Base-by-base conservation (phyloP, 2,888 invertebrate genomes). In the Mechanitis messenoides region DNA sequence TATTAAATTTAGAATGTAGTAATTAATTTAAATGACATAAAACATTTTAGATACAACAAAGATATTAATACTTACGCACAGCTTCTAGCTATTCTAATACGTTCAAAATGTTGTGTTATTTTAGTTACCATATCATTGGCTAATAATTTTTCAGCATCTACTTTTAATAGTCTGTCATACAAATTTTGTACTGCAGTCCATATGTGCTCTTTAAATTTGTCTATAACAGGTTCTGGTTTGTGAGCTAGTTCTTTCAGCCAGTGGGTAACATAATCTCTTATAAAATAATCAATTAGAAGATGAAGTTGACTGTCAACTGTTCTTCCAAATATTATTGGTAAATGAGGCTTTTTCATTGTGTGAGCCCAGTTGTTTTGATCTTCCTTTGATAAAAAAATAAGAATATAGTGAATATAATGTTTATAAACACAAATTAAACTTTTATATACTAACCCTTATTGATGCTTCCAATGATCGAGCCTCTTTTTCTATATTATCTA, bases 281-380 rank as follows among this genome's bases (percentile, higher is more conserved):
- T 89, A 46, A 94, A 87, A 79, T 95, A 92, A 79, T 97, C 96
- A 69, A 97, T 91, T 50, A 97, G 90, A 78, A 96, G 94, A 74
- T 96, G 95, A 35, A 97, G 82, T 68, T 96, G 93, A 72, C 94
- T 93, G 76, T 97, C 97, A 46, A 97, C 95, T 63, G 95, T 95
- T 67, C 95, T 92, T 53, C 96, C 95, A 83, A 95, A 95, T 74
- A 96, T 92, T n/a, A 95, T 87, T n/a, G 95, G 94, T 70, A 95
- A 90, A 81, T 94, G 93, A 53, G 89, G 86, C 68, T 87, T 89
- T 72, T 83, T 90, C 12, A 74, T 71, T 45, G 75, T 67, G 67
- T 81, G 77, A 11, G 83, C 84, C 85, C 85, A 88, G 68, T 82
- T 89, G 63, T 71, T 77, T 71, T 82, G 80, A 64, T 90, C 90